Evolutionary conservation across 2,113 vertebrate genomes (phyloP), one percentile per base, ranked within the genome.

Genomic region (Odobenus rosmarus): DNA sequence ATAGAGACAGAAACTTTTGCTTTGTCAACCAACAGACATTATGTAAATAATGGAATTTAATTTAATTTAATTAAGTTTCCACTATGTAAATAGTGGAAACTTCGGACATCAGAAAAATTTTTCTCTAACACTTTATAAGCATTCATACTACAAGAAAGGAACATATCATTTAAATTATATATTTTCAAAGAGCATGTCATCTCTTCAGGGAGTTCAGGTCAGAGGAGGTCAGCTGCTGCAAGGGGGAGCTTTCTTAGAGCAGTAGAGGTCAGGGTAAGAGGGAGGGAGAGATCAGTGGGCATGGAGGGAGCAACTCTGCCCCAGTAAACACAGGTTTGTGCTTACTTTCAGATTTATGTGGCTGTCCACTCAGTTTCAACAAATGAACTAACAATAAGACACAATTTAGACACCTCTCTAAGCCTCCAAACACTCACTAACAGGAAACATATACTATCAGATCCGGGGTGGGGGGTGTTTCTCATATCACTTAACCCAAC

Each of bases 281-380:
- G 15, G 13, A 67, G 19, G 57, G 53, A 83, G 61, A 69, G 53
- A 55, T 21, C 31, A 42, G 64, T 18, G 71, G 7, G 10, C 49
- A 69, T 24, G 36, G 36, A 7, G 0, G 16, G n/a, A 88, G 61
- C 42, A 69, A 67, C 31, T 51, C 49, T 31, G 13, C 3, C 42
- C 39, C 59, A 64, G 21, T 46, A 76, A 88, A 31, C 53, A 79
- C 4, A 77, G 61, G 15, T 76, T 31, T 84, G 77, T 23, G 77
- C 88, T 69, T 42, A 74, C 39, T 84, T 85, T 72, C 28, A 96
- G 46, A 89, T 79, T 89, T 72, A 89, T 42, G 77, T 64, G 31
- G 53, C 49, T 71, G 15, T 89, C 19, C 14, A 14, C 23, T 89
- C 51, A 61, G 7, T 59, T 61, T 92, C 62, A 84, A 71, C 10